Base-by-base conservation (phyloP, 2,113 vertebrate species). In the Anser cygnoides region DNA sequence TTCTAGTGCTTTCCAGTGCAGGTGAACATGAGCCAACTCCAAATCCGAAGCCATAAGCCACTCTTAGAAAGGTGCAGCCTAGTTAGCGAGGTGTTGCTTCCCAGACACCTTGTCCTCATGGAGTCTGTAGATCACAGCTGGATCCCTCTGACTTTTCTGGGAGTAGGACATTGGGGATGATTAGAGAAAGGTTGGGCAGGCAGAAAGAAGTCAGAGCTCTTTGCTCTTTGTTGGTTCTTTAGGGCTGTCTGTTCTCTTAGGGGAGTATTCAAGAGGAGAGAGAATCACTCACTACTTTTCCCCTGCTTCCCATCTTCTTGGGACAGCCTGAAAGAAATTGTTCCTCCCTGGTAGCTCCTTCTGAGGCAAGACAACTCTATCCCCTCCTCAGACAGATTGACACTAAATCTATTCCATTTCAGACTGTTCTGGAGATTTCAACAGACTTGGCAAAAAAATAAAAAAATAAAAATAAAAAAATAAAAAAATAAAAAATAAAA, bases 1-100 rank as follows among this genome's bases (percentile, higher is more conserved):
- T 20, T 35, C 20, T 41, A 33, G 9, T 41, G 7, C 31, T 83
- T 84, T 81, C n/a, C 20, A 63, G 2, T 6, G 6, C 13, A 46
- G 19, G 26, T 18, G 8, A 25, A 63, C 13, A 5, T 49, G 49
- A 91, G 21, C 12, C 52, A 74, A 13, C 37, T 23, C 26, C 72
- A 66, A 49, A 84, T 70, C 33, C 35, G 41, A 66, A 80, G 9
- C 18, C 7, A 7, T 49, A 52, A 94, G 10, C 4, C 11, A 7
- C 28, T 0, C 0, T 25, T 39, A 25, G 35, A 68, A 82, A 43
- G 14, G 46, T 31, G 6, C 7, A 52, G 16, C 19, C 33, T 75
- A 11, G 6, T 46, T 44, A 75, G 7, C 9, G 18, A 67, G 50
- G 37, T 63, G 8, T 63, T 58, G 78, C 23, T 93, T 10, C 13